Percentiles rank a stretch among this genome's conserved stretches.
phyloP scores from a whole-genome alignment of 2,797 vertebrate species.

The Mus spretus region DNA sequence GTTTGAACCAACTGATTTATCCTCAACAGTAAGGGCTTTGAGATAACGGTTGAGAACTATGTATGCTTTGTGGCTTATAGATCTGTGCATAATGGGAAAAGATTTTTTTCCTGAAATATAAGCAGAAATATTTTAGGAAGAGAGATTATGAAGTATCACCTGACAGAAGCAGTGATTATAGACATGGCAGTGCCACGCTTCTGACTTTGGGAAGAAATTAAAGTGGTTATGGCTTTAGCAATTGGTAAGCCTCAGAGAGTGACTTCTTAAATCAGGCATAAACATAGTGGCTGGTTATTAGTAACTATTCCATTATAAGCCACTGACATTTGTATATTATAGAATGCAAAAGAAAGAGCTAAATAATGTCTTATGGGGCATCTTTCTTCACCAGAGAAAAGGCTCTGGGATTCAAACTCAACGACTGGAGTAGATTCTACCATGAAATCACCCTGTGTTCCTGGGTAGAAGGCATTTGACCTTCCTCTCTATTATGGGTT shows the following conservation, averaged over 20 bases:
- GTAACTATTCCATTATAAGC: conserved; percentile 44
- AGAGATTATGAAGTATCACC: neutral
- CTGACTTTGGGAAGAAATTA: conserved; percentile 37
- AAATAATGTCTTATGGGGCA: neutral
- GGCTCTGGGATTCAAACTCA: conserved; percentile 16
- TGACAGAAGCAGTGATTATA: neutral
- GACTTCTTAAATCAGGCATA: conserved; percentile 50
- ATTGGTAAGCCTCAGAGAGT: conserved; percentile 1
- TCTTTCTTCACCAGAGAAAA: conserved; percentile 47
- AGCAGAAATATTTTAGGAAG: neutral
- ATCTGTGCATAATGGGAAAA: neutral
- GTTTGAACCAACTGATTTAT: conserved; percentile 46
- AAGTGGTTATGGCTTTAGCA: conserved; percentile 31
- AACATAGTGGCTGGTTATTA: conserved; percentile 56
- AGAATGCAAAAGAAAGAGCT: conserved; percentile 27
- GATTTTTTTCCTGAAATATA: conserved; percentile 36
- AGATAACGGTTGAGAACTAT: conserved; percentile 49
- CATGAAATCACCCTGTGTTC: neutral
- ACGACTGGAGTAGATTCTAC: conserved; percentile 13
- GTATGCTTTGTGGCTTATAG: neutral
- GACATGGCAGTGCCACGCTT: neutral
- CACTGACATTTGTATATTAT: neutral
- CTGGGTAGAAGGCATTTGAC: conserved; percentile 46
- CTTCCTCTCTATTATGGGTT: conserved; percentile 51
- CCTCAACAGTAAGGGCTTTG: neutral